A percentile compares a stretch with the other conserved stretches of the same genome.
These are phyloP conservation scores for Jordanella pulchra DNA, from an alignment of 2,797 vertebrate genomes.

Conservation along the genomic window DNA sequence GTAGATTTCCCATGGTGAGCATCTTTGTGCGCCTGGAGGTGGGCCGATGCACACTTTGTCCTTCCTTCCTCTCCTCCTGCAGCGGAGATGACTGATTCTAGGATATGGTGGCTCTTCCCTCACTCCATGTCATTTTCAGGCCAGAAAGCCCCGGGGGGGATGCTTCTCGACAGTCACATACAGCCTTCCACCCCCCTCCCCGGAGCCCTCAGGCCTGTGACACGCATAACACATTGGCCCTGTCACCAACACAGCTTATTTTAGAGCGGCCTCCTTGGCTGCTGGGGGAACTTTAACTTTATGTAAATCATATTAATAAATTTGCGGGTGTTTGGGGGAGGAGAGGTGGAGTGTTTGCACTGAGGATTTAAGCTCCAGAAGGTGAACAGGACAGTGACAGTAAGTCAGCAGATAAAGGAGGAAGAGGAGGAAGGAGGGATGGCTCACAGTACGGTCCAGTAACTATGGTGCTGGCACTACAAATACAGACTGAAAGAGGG, in stretches of 20 bases:
- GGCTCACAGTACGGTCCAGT: slow-evolving; percentile 32
- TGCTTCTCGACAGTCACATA: slow-evolving; percentile 41
- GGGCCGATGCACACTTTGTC: slow-evolving; percentile 70
- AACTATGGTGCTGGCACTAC: slow-evolving; percentile 24
- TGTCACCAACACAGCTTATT: slow-evolving; percentile 79
- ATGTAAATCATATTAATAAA: slow-evolving; percentile 86
- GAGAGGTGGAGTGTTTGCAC: slow-evolving; percentile 46
- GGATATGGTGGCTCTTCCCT: slow-evolving; percentile 77
- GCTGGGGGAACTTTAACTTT: slow-evolving; percentile 73
- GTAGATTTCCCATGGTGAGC: slow-evolving; percentile 40
- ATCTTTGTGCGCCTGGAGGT: slow-evolving; percentile 53
- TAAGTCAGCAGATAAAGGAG: slow-evolving; percentile 70
- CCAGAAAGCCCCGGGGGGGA: slow-evolving; percentile 73
- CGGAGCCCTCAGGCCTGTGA: slow-evolving; percentile 66
- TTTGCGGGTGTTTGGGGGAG: slow-evolving; percentile 56
- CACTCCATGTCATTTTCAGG: slow-evolving; percentile 85
- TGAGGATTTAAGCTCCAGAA: slow-evolving; percentile 71
- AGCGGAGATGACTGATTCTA: slow-evolving; percentile 78
- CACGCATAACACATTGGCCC: slow-evolving; percentile 81
- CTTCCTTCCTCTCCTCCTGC: slow-evolving; percentile 67
- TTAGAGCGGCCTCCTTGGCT: slow-evolving; percentile 71
- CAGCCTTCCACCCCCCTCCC: slow-evolving; percentile 15
- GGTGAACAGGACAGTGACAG: slow-evolving; percentile 69
- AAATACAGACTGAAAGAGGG: slow-evolving; percentile 50
- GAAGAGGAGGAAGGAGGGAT: slow-evolving; percentile 26